Evolutionary conservation across 1,140 invertebrate species (phyloP), one percentile per base, ranked within the genome.

Genomic region (Eupristina koningsbergeri): DNA sequence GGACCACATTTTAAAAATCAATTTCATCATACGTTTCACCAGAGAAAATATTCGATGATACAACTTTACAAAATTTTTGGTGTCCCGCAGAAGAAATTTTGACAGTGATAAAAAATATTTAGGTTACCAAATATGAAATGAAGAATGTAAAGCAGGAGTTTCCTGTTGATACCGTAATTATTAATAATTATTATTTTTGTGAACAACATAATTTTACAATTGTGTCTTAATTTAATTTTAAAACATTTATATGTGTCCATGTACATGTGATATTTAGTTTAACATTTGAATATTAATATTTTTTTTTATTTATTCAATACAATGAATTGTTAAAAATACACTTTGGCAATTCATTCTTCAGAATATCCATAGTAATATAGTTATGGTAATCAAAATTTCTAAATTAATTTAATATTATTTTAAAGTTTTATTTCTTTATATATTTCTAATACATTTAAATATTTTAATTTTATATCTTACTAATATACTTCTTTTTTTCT

Each of bases 41-140:
- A 34, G 58, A 61, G 58, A 78, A 78, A 45, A 58, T 45, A 63
- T 63, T 63, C 22, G 39, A 61, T 63, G 45, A 34, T 26, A 39
- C 1, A 34, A 64, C 0, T 41, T 5, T n/a, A 71, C n/a, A 36
- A 41, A 41, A 71, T 71, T 41, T 41, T 17, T 41, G n/a, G 36
- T 58, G 19, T 39, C 39, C 7, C n/a, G 39, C 36, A 1, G 15
- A 39, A 69, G 7, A 36, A 31, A 39, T 9, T 22, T 39, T 5
- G 26, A 31, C 34, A 7, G 31, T 64, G 9, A 39, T 36, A 76
- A 63, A n/a, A 79, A 36, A 22, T 9, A 36, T 79, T 79, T 69
- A 83, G 75, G 81, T 83, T 83, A 83, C 53, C n/a, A 58, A 78
- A 78, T 41, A 50, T 78, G 81, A 78, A 69, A 83, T 77, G 74